These are phyloP conservation scores for Automeris io DNA, from an alignment of 2,888 invertebrate genomes.

Conservation along the genomic window DNA sequence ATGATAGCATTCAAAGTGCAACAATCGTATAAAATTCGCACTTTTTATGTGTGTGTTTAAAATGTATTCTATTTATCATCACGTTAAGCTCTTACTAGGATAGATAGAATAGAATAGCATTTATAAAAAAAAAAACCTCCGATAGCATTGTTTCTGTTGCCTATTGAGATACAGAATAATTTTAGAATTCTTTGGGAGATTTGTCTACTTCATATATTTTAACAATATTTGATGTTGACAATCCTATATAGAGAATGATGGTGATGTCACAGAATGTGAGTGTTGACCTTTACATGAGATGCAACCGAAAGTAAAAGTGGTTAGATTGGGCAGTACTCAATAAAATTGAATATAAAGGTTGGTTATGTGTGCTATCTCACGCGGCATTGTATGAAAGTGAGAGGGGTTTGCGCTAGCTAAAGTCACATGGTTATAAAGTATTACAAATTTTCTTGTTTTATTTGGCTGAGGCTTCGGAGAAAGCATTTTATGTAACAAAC, in stretches of 20 bases:
- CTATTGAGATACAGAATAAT: too few relatives aligned
- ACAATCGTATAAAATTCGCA: too few relatives aligned
- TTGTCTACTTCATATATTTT: too few relatives aligned
- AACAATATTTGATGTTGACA: too few relatives aligned
- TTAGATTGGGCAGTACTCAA: constrained; percentile 53
- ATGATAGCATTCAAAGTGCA: too few relatives aligned
- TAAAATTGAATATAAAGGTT: constrained; percentile 50
- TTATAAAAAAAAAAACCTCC: too few relatives aligned
- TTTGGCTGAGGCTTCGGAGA: constrained; percentile 14
- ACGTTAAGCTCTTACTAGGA: too few relatives aligned
- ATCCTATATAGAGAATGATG: constrained; percentile 22
- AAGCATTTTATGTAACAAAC: constrained; percentile 8
- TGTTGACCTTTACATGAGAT: constrained; percentile 33
- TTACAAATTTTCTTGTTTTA: constrained; percentile 5
- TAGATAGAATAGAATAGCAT: too few relatives aligned
- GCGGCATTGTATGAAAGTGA: constrained; percentile 48
- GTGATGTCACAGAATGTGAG: constrained; percentile 36
- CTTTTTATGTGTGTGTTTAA: too few relatives aligned
- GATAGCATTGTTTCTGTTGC: too few relatives aligned
- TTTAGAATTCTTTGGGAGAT: too few relatives aligned
- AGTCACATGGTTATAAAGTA: constrained; percentile 17
- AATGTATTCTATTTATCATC: too few relatives aligned
- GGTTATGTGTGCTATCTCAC: constrained; percentile 39
- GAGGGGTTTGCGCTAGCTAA: constrained; percentile 36
- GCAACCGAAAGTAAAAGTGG: constrained; percentile 66